Evolutionary conservation across 2,888 invertebrate species (phyloP).

Genomic region (Odontothrips loti): DNA sequence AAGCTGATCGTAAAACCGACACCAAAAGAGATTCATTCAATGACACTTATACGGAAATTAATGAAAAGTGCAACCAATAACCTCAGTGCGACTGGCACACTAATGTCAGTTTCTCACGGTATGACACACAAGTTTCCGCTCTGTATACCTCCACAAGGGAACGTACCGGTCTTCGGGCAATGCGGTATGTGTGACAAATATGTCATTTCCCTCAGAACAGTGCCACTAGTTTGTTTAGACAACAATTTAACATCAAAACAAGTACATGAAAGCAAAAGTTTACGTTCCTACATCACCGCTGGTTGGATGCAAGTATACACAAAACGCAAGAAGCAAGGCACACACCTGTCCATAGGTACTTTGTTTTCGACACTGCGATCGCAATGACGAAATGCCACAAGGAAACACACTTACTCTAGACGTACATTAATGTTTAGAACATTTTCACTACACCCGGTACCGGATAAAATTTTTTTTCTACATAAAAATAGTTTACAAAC

Average conservation of each 20-base stretch:
- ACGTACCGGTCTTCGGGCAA: background rate
- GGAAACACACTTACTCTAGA: background rate
- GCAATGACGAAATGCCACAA: background rate
- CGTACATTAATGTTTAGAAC: background rate
- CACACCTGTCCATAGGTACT: background rate
- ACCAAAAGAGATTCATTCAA: background rate
- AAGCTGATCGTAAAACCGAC: background rate
- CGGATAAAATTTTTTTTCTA: background rate
- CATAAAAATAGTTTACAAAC: background rate
- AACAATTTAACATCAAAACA: conserved; percentile 25
- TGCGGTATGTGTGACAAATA: background rate
- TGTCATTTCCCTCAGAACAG: background rate
- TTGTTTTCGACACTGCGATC: background rate
- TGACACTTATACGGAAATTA: background rate
- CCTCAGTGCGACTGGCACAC: background rate
- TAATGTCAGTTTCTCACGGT: conserved; percentile 10
- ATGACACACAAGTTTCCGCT: background rate
- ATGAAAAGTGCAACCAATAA: background rate
- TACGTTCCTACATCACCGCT: conserved; percentile 13
- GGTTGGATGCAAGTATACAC: background rate
- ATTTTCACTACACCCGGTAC: background rate
- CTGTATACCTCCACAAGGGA: background rate
- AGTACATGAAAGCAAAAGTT: conserved; percentile 25
- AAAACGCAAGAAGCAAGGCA: background rate
- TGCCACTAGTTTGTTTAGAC: conserved; percentile 12